phyloP scores from a whole-genome alignment of 2,113 vertebrate species.

The Dicerorhinus sumatrensis region DNA sequence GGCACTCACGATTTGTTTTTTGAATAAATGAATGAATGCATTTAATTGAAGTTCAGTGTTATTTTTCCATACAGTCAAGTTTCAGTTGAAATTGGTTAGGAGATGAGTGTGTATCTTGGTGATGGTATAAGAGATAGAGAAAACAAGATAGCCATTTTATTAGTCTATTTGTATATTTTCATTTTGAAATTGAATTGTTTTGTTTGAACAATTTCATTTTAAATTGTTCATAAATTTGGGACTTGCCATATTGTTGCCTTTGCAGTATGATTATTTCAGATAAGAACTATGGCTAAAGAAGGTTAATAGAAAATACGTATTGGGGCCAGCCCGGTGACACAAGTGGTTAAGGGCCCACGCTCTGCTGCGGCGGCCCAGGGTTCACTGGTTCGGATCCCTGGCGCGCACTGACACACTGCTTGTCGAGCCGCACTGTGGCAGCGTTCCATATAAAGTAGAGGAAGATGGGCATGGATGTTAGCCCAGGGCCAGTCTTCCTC shows the following conservation, averaged over 20 bases:
- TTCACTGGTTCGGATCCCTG: too few species aligned
- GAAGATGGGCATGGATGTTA: too few species aligned
- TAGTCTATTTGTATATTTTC: background rate
- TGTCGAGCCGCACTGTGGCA: too few species aligned
- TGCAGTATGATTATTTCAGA: background rate
- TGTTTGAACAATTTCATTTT: background rate
- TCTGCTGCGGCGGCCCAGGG: too few species aligned
- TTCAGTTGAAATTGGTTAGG: background rate
- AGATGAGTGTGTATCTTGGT: background rate
- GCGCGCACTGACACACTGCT: too few species aligned
- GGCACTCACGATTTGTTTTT: background rate
- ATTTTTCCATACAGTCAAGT: background rate
- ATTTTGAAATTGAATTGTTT: background rate
- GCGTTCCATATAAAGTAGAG: too few species aligned
- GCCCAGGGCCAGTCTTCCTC: too few species aligned
- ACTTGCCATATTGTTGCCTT: background rate
- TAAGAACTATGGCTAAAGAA: background rate
- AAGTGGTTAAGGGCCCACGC: too few species aligned
- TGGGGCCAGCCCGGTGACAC: too few species aligned
- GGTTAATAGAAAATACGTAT: background rate
- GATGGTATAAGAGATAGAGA: background rate
- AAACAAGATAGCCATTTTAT: background rate
- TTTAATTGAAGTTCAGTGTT: background rate
- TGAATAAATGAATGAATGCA: background rate
- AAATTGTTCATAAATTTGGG: background rate